A percentile compares a stretch with the other conserved stretches of the same genome.
These are phyloP conservation scores for Drosophila acutilabella DNA, from an alignment of 2,888 invertebrate species.

Conservation along the genomic window DNA sequence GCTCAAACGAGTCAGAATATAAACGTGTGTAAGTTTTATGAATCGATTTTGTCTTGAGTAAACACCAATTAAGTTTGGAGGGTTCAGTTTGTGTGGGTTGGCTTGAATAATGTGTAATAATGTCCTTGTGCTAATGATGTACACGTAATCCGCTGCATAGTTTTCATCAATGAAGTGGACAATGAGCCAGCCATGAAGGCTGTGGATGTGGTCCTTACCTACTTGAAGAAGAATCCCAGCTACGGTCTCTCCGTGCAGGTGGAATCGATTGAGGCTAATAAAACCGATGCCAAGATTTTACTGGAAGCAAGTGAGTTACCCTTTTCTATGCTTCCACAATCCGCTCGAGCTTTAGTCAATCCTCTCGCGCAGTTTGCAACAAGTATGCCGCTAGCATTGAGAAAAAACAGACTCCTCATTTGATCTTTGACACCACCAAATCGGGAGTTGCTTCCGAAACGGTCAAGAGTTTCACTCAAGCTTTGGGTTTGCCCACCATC, in stretches of 20 bases:
- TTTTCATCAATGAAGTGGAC: slow-evolving; percentile 90
- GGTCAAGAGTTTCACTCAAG: slow-evolving; percentile 92
- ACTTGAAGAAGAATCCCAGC: slow-evolving; percentile 89
- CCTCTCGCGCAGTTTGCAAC: slow-evolving; percentile 87
- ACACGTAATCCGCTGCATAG: slow-evolving; percentile 28
- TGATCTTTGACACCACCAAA: slow-evolving; percentile 93
- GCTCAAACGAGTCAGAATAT: slow-evolving; percentile 90
- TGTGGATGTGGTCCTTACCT: slow-evolving; percentile 90
- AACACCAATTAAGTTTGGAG: slow-evolving; percentile 57
- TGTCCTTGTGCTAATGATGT: slow-evolving; percentile 26
- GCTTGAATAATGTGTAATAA: slow-evolving; percentile 30
- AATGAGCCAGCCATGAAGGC: slow-evolving; percentile 90
- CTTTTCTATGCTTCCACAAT: background rate
- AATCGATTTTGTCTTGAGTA: slow-evolving; percentile 48
- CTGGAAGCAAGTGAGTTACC: slow-evolving; percentile 88
- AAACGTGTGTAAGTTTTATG: slow-evolving; percentile 88
- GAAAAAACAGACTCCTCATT: slow-evolving; percentile 89
- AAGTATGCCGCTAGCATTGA: slow-evolving; percentile 89
- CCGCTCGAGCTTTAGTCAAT: background rate
- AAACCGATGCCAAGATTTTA: slow-evolving; percentile 90
- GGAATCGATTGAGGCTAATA: slow-evolving; percentile 89
- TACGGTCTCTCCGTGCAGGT: slow-evolving; percentile 87
- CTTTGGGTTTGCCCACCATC: slow-evolving; percentile 92
- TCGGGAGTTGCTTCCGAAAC: slow-evolving; percentile 93
- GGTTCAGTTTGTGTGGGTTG: slow-evolving; percentile 2